These are phyloP conservation scores for Tamandua tetradactyla DNA, from an alignment of 2,797 vertebrate genomes.

Conservation along the genomic window DNA sequence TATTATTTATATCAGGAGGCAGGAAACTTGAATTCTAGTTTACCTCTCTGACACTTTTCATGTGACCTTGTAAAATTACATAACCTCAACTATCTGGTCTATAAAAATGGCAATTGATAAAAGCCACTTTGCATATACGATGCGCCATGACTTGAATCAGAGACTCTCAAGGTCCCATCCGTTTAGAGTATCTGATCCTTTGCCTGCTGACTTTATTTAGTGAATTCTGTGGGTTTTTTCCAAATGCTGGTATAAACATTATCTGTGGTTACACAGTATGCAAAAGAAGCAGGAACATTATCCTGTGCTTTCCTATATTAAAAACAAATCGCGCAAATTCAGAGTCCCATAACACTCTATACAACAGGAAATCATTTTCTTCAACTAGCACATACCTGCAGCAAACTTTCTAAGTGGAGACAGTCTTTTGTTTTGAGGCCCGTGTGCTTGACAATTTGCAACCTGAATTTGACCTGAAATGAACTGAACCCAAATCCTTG, in stretches of 20 bases:
- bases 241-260: not conserved
- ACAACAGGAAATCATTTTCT: not conserved
- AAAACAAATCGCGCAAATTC: conserved; percentile 21
- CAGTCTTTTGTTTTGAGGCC: not conserved
- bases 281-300: not conserved
- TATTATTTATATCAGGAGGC: not conserved
- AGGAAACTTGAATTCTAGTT: not conserved
- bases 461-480: not conserved
- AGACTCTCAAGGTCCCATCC: not conserved
- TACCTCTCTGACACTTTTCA: not conserved
- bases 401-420: not conserved
- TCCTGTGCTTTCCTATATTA: not conserved
- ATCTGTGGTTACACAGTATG: not conserved
- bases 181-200: not conserved
- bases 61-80: not conserved
- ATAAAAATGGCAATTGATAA: not conserved
- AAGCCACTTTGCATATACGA: not conserved
- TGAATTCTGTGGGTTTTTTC: not conserved
- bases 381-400: not conserved
- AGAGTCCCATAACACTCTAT: not conserved
- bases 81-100: not conserved
- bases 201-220: not conserved
- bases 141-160: not conserved
- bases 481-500: not conserved
- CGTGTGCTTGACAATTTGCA: not conserved